Evolutionary conservation across 2,888 invertebrate genomes (phyloP), one percentile per base, ranked within the genome.

Genomic region (Notodonta dromedarius): DNA sequence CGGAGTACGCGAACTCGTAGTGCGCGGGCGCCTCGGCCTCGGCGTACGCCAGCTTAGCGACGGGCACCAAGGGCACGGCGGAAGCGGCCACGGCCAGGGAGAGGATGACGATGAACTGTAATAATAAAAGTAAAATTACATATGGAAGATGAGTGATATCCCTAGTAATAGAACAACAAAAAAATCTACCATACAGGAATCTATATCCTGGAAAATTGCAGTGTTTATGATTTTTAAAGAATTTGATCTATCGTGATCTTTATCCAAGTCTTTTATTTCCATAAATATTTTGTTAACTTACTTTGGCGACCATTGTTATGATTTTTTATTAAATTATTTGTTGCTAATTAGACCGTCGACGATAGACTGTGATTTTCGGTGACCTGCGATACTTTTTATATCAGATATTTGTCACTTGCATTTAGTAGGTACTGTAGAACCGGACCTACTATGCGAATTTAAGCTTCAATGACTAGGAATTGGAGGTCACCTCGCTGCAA

Each of bases 1-100:
- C 91, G 61, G 91, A 89, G 85, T 93, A 93, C 40, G 83, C 79
- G 84, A 86, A 93, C 59, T 91, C 89, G 83, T 93, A 93, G 68
- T 90, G 85, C 5, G 91, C 91, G 39, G 90, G 91, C 2, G 83
- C 84, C 64, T 90, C 87, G 6, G 82, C 84, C 40, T 79, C 80
- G 16, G 78, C 74, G 78, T 80, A 79, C 42, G 78, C 75, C 60
- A 79, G 60, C 62, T 80, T 72, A 52, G 78, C 76, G n/a, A 79
- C 67, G 32, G 81, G 83, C 46, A 81, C 77, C 9, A 2, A 83
- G 76, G 4, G 78, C 79, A 78, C 69, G 8, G 84, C 82, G 5
- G 81, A 75, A 8, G 78, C 83, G 12, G 82, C 83, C 14, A 83
- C 83, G 32, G 81, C 77, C 73, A 83, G 60, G 72, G 83, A 80